phyloP scores from a whole-genome alignment of 2,113 vertebrate species.

The Colossoma macropomum region DNA sequence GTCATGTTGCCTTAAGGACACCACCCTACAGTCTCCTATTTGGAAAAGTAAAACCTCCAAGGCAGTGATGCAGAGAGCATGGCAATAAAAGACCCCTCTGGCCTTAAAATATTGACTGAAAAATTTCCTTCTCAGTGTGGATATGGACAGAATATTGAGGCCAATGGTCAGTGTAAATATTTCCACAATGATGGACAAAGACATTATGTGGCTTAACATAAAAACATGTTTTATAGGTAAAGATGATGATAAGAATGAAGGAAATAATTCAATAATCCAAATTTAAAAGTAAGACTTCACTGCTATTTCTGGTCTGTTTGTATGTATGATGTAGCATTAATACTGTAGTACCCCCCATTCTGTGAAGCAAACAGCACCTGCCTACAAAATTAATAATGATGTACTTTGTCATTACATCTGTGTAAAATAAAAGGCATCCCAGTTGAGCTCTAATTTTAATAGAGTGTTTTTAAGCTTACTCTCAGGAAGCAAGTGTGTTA shows the following conservation, averaged over 20 bases:
- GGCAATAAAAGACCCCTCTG: neutral
- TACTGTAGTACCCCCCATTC: neutral
- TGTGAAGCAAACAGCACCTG: neutral
- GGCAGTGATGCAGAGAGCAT: neutral
- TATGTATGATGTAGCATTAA: too few relatives aligned
- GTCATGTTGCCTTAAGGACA: too few relatives aligned
- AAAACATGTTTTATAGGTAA: neutral
- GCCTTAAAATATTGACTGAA: neutral
- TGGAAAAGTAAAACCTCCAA: neutral
- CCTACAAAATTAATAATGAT: neutral
- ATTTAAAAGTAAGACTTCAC: neutral
- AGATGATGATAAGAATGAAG: neutral
- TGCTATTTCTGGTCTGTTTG: neutral
- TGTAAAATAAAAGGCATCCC: neutral
- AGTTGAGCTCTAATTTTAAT: neutral
- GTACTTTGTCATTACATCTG: neutral
- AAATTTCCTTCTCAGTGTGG: neutral
- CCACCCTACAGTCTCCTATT: neutral
- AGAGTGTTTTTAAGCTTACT: neutral
- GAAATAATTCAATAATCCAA: neutral
- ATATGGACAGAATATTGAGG: neutral
- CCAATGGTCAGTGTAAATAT: slow-evolving; percentile 23
- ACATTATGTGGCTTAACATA: neutral
- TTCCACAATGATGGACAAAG: neutral
- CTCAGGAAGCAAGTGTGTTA: neutral